Conservation (phyloP, 2,797 vertebrate genomes). For the Naso thynnoides region DNA sequence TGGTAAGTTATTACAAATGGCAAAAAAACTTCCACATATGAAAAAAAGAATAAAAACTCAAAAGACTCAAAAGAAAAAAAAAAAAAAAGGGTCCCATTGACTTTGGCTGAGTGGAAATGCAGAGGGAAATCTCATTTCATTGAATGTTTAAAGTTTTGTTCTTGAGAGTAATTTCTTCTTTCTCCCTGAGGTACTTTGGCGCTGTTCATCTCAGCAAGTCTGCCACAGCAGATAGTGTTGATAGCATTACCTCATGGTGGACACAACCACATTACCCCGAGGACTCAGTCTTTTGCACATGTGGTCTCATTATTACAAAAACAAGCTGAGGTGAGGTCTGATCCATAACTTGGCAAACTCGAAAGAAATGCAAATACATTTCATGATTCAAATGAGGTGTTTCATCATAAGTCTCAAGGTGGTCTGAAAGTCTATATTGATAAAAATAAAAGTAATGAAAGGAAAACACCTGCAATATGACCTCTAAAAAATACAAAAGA, state of each 20-base stretch:
- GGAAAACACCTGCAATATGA: neutral
- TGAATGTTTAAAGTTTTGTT: slow-evolving; percentile 44
- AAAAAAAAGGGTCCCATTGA: slow-evolving; percentile 12
- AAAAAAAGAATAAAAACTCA: slow-evolving; percentile 10
- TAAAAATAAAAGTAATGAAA: neutral
- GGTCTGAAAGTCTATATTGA: neutral
- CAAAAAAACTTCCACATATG: neutral
- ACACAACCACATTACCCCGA: slow-evolving; percentile 33
- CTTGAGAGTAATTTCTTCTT: slow-evolving; percentile 28
- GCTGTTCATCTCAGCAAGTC: slow-evolving; percentile 29
- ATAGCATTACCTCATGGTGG: slow-evolving; percentile 50
- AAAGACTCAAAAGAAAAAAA: slow-evolving; percentile 14
- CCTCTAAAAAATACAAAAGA: slow-evolving; percentile 16
- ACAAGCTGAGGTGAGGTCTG: slow-evolving; percentile 10
- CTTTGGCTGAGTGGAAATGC: slow-evolving; percentile 1
- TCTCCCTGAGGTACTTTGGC: slow-evolving; percentile 38
- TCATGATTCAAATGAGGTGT: slow-evolving; percentile 23
- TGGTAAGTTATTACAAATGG: slow-evolving; percentile 14
- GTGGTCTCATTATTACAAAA: slow-evolving; percentile 53
- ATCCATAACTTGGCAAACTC: slow-evolving; percentile 51
- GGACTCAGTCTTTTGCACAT: slow-evolving; percentile 40
- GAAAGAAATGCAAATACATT: slow-evolving; percentile 40
- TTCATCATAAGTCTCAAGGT: slow-evolving; percentile 14
- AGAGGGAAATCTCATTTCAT: slow-evolving; percentile 29
- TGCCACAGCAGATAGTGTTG: slow-evolving; percentile 38